Percentiles rank a stretch among this genome's conserved stretches.
Evolutionary conservation across 1,140 invertebrate species (phyloP).

Genomic region (Drosophila tropicalis): DNA sequence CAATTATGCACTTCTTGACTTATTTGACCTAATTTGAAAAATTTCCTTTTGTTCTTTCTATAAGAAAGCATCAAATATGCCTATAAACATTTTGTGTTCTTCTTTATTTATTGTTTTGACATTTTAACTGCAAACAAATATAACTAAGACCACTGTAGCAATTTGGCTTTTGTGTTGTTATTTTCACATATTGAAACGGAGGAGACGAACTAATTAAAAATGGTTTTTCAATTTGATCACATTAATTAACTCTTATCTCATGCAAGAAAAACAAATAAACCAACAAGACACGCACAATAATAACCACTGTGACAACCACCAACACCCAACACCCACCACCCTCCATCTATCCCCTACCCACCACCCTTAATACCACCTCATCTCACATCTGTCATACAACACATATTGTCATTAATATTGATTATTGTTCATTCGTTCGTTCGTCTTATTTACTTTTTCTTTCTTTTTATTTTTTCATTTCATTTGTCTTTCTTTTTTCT

Average conservation of each 20-base stretch:
- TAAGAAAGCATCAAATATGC: too few species aligned
- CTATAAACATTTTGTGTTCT: too few species aligned
- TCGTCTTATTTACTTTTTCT: conserved; percentile 43
- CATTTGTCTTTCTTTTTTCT: conserved; percentile 43
- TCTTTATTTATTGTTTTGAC: too few species aligned
- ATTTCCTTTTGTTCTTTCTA: too few species aligned
- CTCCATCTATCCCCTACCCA: not conserved
- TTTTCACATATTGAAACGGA: not conserved
- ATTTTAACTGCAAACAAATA: not conserved
- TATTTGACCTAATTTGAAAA: too few species aligned
- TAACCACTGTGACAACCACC: too few species aligned
- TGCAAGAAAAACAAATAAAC: conserved; percentile 7
- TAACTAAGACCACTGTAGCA: not conserved
- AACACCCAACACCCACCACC: not conserved
- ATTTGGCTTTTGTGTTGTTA: not conserved
- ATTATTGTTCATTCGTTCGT: conserved; percentile 45
- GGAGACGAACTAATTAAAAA: not conserved
- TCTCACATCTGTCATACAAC: conserved; percentile 37
- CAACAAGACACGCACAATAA: conserved; percentile 9
- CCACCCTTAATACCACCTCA: not conserved
- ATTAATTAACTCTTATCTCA: conserved; percentile 18
- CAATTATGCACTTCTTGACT: too few species aligned
- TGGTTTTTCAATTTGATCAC: not conserved
- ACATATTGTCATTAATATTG: conserved; percentile 68
- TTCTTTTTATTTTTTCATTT: conserved; percentile 44